These are phyloP conservation scores for Troglohyphantes excavatus DNA, from an alignment of 2,888 invertebrate genomes.

Conservation along the genomic window DNA sequence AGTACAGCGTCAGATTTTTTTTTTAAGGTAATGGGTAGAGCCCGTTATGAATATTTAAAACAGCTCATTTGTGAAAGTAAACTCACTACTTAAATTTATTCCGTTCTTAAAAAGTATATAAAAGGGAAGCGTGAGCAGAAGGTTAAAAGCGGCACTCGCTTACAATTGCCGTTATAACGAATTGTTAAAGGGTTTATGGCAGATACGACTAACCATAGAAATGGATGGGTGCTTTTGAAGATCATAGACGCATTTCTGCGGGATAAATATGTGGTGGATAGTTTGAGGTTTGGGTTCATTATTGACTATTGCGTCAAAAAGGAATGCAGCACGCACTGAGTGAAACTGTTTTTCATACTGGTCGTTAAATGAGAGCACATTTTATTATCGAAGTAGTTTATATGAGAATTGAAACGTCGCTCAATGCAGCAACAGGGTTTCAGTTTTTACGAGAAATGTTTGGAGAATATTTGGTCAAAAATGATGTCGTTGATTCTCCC, in stretches of 20 bases:
- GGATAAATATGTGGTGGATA: neutral
- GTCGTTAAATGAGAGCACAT: neutral
- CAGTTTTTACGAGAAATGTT: no score
- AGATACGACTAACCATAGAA: no score
- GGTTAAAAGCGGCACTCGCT: conserved; percentile 37
- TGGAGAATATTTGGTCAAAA: no score
- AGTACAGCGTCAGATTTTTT: conserved; percentile 20
- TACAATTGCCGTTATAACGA: conserved; percentile 38
- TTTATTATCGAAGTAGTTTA: no score
- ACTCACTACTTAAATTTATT: conserved; percentile 51
- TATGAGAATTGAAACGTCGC: no score
- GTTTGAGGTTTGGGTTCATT: neutral
- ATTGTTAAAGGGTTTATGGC: conserved; percentile 60
- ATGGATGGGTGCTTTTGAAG: neutral
- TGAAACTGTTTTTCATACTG: neutral
- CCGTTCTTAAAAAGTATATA: conserved; percentile 40
- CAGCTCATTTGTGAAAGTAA: conserved; percentile 49
- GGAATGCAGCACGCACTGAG: neutral
- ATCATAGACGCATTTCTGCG: neutral
- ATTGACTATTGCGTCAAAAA: neutral
- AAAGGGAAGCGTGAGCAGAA: conserved; percentile 36
- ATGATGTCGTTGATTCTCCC: no score
- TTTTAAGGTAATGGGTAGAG: conserved; percentile 31
- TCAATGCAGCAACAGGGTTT: no score
- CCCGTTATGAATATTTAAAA: conserved; percentile 70